phyloP scores from a whole-genome alignment of 2,888 invertebrate genomes.

The Furcula furcula region DNA sequence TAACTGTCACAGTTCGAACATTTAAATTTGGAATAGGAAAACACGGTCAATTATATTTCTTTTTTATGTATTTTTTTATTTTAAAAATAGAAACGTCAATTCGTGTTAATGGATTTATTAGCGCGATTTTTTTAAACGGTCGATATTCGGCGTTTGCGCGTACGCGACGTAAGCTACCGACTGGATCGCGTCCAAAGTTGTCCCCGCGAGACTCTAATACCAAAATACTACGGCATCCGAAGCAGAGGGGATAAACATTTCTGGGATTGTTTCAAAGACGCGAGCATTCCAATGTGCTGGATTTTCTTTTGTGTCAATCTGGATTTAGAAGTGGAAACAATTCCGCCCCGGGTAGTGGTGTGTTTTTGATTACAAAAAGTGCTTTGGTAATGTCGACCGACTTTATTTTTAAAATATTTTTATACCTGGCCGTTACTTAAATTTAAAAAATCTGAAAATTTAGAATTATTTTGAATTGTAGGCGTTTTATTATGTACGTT shows the following conservation, averaged over 20 bases:
- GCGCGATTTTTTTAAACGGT: constrained; percentile 27
- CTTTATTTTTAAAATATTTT: constrained; percentile 1
- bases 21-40: constrained; percentile 6
- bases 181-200: constrained; percentile 77
- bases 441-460: too few species aligned
- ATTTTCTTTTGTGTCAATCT: constrained; percentile 35
- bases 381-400: constrained; percentile 5
- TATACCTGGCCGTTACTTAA: too few species aligned
- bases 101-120: constrained; percentile 17
- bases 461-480: too few species aligned
- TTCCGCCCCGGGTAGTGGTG: constrained; percentile 11
- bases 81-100: constrained; percentile 2
- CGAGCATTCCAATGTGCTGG: constrained; percentile 27
- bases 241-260: constrained; percentile 63
- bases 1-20: constrained; percentile 1
- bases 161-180: constrained; percentile 50
- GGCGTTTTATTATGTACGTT: too few species aligned
- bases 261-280: constrained; percentile 47
- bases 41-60: too few species aligned
- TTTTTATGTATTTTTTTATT: not conserved
- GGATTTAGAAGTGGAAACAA: constrained; percentile 21
- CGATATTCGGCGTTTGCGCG: constrained; percentile 46
- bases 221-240: constrained; percentile 68
- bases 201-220: constrained; percentile 72
- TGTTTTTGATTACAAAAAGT: constrained; percentile 7